Evolutionary conservation across 2,888 invertebrate genomes (phyloP).

Genomic region (Adelognathus sp.): DNA sequence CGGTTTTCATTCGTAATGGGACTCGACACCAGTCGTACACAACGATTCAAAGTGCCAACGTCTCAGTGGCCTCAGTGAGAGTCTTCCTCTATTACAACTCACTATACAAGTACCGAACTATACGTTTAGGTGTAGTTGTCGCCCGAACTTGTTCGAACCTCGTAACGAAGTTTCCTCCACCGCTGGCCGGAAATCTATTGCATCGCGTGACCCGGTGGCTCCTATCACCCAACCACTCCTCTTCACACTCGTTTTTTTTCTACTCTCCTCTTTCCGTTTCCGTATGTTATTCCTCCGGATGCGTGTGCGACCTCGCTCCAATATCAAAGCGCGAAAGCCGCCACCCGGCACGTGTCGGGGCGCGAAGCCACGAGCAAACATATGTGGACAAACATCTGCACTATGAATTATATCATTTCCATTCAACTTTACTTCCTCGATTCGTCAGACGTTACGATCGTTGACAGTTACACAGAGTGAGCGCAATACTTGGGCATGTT

Average conservation of each 20-base stretch:
- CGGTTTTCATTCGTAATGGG: slow-evolving; percentile 36
- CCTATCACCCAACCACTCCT: neutral
- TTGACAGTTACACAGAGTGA: neutral
- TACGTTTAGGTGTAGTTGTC: neutral
- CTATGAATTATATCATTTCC: slow-evolving; percentile 1
- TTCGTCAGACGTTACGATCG: neutral
- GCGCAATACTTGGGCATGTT: too few species aligned
- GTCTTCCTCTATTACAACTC: slow-evolving; percentile 12
- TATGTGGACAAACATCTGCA: slow-evolving; percentile 12
- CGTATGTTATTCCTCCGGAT: neutral
- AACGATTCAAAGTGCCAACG: slow-evolving; percentile 15
- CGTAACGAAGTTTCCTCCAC: slow-evolving; percentile 19
- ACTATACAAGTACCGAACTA: neutral
- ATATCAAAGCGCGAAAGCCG: slow-evolving; percentile 14
- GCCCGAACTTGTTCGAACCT: slow-evolving; percentile 37
- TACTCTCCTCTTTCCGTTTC: neutral
- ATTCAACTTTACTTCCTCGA: neutral
- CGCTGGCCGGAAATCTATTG: slow-evolving; percentile 23
- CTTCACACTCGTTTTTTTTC: neutral
- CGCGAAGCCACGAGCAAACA: slow-evolving; percentile 20
- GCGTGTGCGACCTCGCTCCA: slow-evolving; percentile 7
- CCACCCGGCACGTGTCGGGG: neutral
- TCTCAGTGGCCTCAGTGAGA: slow-evolving; percentile 11
- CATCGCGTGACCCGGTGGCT: neutral
- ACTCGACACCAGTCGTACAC: neutral